These are phyloP conservation scores for Zygothrica quintamaculata DNA, from an alignment of 2,888 invertebrate genomes.

Conservation along the genomic window DNA sequence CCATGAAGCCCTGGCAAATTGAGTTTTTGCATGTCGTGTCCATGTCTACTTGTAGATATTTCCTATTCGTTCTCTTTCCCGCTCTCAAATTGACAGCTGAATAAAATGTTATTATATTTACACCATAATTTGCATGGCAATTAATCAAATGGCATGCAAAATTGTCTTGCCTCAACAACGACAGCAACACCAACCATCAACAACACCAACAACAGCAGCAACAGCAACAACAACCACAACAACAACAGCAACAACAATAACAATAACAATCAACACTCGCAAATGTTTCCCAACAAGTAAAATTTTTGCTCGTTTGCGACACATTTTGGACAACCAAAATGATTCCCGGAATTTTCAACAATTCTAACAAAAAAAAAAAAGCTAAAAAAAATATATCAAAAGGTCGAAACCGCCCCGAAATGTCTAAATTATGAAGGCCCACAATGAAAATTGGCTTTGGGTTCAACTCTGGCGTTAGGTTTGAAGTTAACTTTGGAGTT, in stretches of 20 bases:
- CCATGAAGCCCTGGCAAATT: conserved; percentile 64
- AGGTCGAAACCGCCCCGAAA: conserved; percentile 63
- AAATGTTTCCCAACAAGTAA: conserved; percentile 59
- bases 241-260: conserved; percentile 29
- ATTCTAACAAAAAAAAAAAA: conserved; percentile 54
- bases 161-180: conserved; percentile 55
- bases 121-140: conserved; percentile 81
- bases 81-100: conserved; percentile 77
- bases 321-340: conserved; percentile 52
- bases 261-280: conserved; percentile 17
- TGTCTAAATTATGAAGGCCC: conserved; percentile 74
- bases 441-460: background rate
- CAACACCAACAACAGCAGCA: conserved; percentile 12
- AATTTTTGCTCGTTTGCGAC: conserved; percentile 52
- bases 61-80: conserved; percentile 52
- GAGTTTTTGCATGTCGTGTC: conserved; percentile 77
- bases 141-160: conserved; percentile 81
- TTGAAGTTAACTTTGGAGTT: too few species aligned
- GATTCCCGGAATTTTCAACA: conserved; percentile 53
- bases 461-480: too few species aligned
- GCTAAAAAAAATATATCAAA: too few species aligned
- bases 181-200: conserved; percentile 29
- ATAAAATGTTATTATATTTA: conserved; percentile 82
- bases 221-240: conserved; percentile 30
- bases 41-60: conserved; percentile 58